Evolutionary conservation across 1,140 invertebrate species (phyloP), one percentile per base, ranked within the genome.

Genomic region (Pararge aegeria): DNA sequence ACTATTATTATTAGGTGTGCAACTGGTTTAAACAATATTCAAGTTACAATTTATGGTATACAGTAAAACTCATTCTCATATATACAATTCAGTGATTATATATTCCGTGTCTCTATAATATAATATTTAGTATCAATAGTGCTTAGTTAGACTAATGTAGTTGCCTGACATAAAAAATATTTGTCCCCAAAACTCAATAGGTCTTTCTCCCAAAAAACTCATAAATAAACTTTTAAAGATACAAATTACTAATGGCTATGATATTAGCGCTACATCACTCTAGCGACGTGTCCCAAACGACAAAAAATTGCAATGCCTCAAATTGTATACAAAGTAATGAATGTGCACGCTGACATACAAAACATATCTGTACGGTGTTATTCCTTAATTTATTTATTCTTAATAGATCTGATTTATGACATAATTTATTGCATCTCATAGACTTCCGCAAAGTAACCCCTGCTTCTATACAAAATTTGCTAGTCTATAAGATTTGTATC

Each of bases 121-220:
- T n/a, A n/a, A 49, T 49, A 56, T 34, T 50, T 52, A 24, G 30
- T 34, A n/a, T 27, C 21, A 30, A 42, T 58, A 58, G 55, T 9
- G 30, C 12, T 50, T 50, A 57, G 56, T 27, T 58, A 58, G 56
- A 37, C 34, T 58, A 58, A 58, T 58, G 29, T 49, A 56, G 46
- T 37, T 24, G 6, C 21, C 29, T 19, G 20, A 15, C 27, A 34
- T 34, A 34, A 4, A 12, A 34, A 40, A 29, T 49, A 15, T 16
- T 49, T 56, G 15, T 37, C 30, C 18, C 24, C 6, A 34, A 34
- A 34, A 30, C 29, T 12, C 7, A 34, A 34, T 34, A 34, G 30
- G 10, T 34, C 10, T 12, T 34, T 34, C n/a, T 10, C 7, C 2
- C 7, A 34, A 34, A 34, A 34, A 34, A 34, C 7, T 34, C 7